phyloP scores from a whole-genome alignment of 2,888 invertebrate genomes.

The Rhagophthalmus giganteus region DNA sequence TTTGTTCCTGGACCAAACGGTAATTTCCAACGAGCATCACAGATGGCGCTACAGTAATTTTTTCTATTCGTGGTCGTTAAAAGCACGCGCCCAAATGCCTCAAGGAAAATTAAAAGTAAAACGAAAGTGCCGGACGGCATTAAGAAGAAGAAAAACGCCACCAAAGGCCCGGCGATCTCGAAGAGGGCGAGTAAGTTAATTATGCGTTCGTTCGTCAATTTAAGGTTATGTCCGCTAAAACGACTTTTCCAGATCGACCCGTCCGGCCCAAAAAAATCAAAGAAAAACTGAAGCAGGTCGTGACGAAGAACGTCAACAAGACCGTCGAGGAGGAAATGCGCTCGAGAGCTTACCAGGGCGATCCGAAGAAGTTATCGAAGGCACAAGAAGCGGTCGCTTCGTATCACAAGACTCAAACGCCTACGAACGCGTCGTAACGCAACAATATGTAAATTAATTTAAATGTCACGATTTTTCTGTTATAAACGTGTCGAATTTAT shows the following conservation, averaged over 20 bases:
- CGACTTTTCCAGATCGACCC: slow-evolving; percentile 66
- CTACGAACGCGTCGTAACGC: slow-evolving; percentile 1
- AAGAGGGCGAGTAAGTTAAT: slow-evolving; percentile 62
- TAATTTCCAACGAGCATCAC: too few species aligned
- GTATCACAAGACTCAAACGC: slow-evolving; percentile 37
- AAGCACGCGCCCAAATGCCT: too few species aligned
- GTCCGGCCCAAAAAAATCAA: slow-evolving; percentile 66
- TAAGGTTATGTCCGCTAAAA: too few species aligned
- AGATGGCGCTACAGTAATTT: too few species aligned
- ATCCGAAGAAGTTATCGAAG: slow-evolving; percentile 56
- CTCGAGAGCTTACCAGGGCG: slow-evolving; percentile 57
- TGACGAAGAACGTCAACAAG: slow-evolving; percentile 72
- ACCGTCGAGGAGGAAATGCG: slow-evolving; percentile 69
- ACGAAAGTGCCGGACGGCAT: slow-evolving; percentile 61
- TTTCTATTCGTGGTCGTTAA: too few species aligned
- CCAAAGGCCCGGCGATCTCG: slow-evolving; percentile 58
- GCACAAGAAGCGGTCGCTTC: slow-evolving; percentile 59
- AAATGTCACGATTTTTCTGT: too few species aligned
- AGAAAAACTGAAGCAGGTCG: slow-evolving; percentile 66
- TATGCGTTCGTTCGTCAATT: too few species aligned
- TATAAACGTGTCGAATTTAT: too few species aligned
- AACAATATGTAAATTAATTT: too few species aligned
- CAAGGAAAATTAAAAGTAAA: slow-evolving; percentile 73
- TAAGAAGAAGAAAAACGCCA: slow-evolving; percentile 58
- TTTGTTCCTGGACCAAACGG: too few species aligned